These are phyloP conservation scores for Cydia fagiglandana DNA, from an alignment of 1,140 invertebrate genomes.

Conservation along the genomic window DNA sequence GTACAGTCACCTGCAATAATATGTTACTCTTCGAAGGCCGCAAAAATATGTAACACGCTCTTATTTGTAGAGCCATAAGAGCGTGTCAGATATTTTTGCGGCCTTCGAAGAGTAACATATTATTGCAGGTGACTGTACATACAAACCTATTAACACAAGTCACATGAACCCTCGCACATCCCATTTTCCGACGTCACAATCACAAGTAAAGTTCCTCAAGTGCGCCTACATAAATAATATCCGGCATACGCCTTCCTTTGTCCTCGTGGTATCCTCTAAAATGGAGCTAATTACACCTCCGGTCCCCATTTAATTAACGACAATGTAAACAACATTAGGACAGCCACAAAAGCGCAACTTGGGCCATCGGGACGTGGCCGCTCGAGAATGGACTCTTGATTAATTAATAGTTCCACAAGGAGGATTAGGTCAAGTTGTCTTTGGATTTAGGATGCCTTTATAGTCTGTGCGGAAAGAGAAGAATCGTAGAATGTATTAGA, in stretches of 20 bases:
- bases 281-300: constrained; percentile 43
- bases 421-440: constrained; percentile 28
- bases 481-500: no score
- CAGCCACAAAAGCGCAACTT: constrained; percentile 48
- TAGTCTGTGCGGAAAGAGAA: no score
- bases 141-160: no score
- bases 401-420: constrained; percentile 31
- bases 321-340: constrained; percentile 57
- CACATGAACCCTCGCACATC: background rate
- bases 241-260: constrained; percentile 34
- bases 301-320: constrained; percentile 53
- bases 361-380: constrained; percentile 26
- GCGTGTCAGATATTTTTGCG: no score
- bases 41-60: no score
- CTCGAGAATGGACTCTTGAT: constrained; percentile 24
- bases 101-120: no score
- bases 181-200: background rate
- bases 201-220: constrained; percentile 6
- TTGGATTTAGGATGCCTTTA: constrained; percentile 19
- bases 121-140: no score
- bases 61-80: no score
- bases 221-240: constrained; percentile 26
- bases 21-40: no score
- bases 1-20: no score
- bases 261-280: constrained; percentile 35